Conservation (phyloP, 2,797 vertebrate genomes). For the Enteromius thamalakanensis region DNA sequence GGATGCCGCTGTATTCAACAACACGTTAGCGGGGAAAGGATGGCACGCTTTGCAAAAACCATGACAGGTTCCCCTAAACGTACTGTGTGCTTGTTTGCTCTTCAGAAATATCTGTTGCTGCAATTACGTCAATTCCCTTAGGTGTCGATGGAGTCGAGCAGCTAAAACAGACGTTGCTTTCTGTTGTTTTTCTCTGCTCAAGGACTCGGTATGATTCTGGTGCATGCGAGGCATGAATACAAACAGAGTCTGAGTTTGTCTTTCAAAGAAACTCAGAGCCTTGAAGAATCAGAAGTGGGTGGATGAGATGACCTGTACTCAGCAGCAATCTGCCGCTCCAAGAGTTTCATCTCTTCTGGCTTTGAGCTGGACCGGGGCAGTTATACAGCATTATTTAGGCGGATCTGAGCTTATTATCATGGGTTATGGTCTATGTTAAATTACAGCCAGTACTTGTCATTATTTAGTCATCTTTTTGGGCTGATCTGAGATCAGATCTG, state of each 20-base stretch:
- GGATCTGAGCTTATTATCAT: background rate
- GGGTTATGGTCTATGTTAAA: background rate
- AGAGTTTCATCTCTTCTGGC: background rate
- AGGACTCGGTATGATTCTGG: background rate
- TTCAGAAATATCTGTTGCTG: background rate
- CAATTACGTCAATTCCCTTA: background rate
- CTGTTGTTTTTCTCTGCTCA: constrained; percentile 5
- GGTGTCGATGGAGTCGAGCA: background rate
- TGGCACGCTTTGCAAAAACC: constrained; percentile 5
- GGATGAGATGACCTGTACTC: constrained; percentile 8
- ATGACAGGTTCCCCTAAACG: background rate
- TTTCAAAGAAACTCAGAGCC: constrained; percentile 9
- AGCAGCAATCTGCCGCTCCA: background rate
- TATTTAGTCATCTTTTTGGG: background rate
- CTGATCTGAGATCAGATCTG: background rate
- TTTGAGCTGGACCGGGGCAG: background rate
- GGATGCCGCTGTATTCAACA: constrained; percentile 45
- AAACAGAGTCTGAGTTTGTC: constrained; percentile 21
- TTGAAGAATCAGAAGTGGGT: constrained; percentile 23
- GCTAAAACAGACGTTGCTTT: constrained; percentile 9
- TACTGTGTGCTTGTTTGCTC: background rate
- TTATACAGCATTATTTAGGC: background rate
- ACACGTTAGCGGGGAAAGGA: constrained; percentile 6
- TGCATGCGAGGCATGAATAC: background rate
- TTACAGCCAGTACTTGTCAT: background rate